Base-by-base conservation (phyloP, 2,113 vertebrate species). In the Ifrita kowaldi region DNA sequence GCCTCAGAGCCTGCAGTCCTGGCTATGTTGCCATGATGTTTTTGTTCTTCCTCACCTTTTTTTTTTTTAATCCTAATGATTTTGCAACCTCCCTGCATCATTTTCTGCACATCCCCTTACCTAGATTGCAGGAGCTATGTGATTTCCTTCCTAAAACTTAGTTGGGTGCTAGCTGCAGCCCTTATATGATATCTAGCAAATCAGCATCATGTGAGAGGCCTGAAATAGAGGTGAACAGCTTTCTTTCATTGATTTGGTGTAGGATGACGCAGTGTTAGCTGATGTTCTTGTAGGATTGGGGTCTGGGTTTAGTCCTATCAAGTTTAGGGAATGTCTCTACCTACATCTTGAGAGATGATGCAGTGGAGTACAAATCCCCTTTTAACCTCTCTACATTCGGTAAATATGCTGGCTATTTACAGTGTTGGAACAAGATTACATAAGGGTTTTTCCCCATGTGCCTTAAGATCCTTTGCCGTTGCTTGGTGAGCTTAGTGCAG, bases 21-120 rank as follows among this genome's bases (percentile, higher is more conserved):
- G 6, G 1, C 70, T 64, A 39, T 5, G 2, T 27, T 1, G 3
- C 16, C 7, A 5, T 10, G 14, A 33, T 26, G 6, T 6, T 84
- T 83, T 57, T 13, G 4, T 60, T 89, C n/a, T 64, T 65, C 28
- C 21, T 80, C 41, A 6, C 8, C 42, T 49, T 37, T 17, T 37
- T 42, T 47, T 50, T 15, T 4, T 49, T 56, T n/a, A 7, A 24
- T 37, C 20, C 11, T 27, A 64, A 35, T 33, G 46, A 5, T 64
- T 94, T 75, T 93, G 56, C 44, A 64, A 12, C 15, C 13, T 71
- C 32, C 13, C 33, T 41, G 32, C 37, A 12, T 7, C 0, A 1
- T 84, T 77, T 64, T 16, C n/a, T 39, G 37, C 55, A 26, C 50
- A 73, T 59, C 2, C 17, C 12, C 47, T 79, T 37, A 41, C 16